These are phyloP conservation scores for Pontoporia blainvillei DNA, from an alignment of 2,113 vertebrate species.

Conservation along the genomic window DNA sequence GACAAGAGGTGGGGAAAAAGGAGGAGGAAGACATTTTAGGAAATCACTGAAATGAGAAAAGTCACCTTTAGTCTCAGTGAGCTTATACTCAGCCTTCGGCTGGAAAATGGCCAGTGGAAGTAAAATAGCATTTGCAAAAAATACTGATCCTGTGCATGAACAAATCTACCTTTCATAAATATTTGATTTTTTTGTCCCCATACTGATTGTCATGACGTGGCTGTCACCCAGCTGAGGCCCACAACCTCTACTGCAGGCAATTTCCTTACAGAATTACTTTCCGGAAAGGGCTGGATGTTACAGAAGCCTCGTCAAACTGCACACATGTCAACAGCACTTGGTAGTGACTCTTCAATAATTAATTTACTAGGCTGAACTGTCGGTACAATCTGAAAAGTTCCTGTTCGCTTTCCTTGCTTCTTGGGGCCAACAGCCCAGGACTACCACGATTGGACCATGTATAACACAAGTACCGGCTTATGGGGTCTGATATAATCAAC, in stretches of 20 bases:
- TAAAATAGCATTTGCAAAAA: conserved; percentile 48
- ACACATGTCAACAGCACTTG: conserved; percentile 36
- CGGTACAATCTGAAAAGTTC: background rate
- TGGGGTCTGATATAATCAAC: background rate
- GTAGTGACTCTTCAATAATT: conserved; percentile 45
- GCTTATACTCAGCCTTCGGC: background rate
- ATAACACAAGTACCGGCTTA: background rate
- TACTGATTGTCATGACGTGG: conserved; percentile 32
- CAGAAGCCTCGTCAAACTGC: conserved; percentile 37
- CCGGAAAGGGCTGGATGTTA: conserved; percentile 5
- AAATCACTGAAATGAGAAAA: conserved; percentile 70
- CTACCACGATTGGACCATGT: background rate
- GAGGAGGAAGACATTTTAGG: conserved; percentile 26
- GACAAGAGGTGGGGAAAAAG: conserved; percentile 43
- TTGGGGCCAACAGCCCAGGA: background rate
- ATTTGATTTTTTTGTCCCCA: background rate
- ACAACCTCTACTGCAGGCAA: conserved; percentile 38
- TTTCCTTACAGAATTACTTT: conserved; percentile 69
- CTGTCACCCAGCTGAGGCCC: conserved; percentile 46
- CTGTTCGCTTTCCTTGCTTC: background rate
- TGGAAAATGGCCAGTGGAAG: conserved; percentile 15
- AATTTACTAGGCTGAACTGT: background rate
- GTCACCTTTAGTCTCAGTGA: conserved; percentile 40
- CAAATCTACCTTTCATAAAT: conserved; percentile 51
- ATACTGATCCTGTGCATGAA: background rate